Evolutionary conservation across 2,113 vertebrate species (phyloP), one percentile per base, ranked within the genome.

Genomic region (Elephantulus edwardii): DNA sequence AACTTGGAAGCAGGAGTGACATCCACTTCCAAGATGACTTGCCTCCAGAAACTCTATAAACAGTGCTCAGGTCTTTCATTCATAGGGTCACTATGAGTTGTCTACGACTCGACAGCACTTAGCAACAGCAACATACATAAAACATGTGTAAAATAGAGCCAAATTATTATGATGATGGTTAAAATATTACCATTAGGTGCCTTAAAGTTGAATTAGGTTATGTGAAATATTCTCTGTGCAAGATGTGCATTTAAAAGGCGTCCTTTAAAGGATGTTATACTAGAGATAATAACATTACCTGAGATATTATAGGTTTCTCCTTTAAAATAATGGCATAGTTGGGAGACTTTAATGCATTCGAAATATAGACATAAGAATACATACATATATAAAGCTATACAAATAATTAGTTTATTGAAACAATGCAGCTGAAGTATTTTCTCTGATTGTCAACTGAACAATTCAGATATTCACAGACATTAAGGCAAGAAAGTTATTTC

Each of bases 281-380:
- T 77, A 10, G 1, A 82, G 3, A 71, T 8, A 86, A 88, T 50
- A 91, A 52, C 66, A 26, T 83, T 78, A 64, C 26, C 2, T 42
- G 6, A 81, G 24, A 68, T 38, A 58, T 79, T 48, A 87, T 7
- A 91, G 56, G 30, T 58, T 84, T 92, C 33, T 83, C 19, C 26
- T 82, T 84, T 70, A 91, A 91, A 91, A 83, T 86, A 86, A 83
- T 26, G 33, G 14, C 17, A 77, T 88, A n/a, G 6, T 38, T 83
- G 5, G 17, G 9, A 90, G 90, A 84, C 3, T 30, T 87, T 5
- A 48, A 87, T 56, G 56, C 0, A 70, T 74, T 84, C 50, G 84
- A 86, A 87, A n/a, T 85, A 64, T 14, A 89, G 10, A n/a, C 24
- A 64, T 33, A 84, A 40, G 42, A 90, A 83, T 42, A 70, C 83